These are phyloP conservation scores for Entelurus aequoreus DNA, from an alignment of 2,113 vertebrate species.

Conservation along the genomic window DNA sequence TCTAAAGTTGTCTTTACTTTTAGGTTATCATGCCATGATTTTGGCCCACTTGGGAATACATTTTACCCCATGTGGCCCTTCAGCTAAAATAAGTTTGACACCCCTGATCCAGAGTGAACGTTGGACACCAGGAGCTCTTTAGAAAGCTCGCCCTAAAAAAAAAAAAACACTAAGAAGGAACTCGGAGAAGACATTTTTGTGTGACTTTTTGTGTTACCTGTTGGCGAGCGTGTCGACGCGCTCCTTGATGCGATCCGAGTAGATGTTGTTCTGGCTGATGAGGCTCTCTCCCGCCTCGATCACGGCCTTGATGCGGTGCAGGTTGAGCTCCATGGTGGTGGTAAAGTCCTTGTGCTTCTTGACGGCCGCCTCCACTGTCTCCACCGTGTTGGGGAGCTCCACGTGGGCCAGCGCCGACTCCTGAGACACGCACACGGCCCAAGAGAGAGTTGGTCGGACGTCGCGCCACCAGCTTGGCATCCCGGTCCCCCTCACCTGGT, in stretches of 20 bases:
- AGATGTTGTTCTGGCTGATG: constrained; percentile 81
- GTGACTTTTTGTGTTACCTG: constrained; percentile 64
- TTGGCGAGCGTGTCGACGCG: constrained; percentile 72
- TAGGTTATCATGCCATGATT: no score
- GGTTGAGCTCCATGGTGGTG: constrained; percentile 87
- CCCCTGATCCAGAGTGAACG: no score
- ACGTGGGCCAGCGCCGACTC: constrained; percentile 76
- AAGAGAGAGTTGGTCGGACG: no score
- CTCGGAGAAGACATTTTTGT: neutral
- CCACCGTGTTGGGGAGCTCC: constrained; percentile 80
- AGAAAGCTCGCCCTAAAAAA: no score
- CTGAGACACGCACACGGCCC: constrained; percentile 51
- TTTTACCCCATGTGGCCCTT: no score
- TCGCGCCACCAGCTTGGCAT: no score
- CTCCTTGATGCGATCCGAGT: constrained; percentile 78
- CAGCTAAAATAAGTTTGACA: no score
- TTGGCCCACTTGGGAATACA: no score
- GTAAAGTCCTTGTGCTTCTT: constrained; percentile 86
- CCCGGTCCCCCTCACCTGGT: constrained; percentile 76
- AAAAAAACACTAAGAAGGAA: no score
- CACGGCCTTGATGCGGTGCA: constrained; percentile 80
- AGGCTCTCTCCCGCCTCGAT: constrained; percentile 85
- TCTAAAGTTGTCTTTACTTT: no score
- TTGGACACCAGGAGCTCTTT: no score
- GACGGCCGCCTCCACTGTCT: constrained; percentile 76